Evolutionary conservation across 1,140 invertebrate genomes (phyloP).

Genomic region (Rhyacophila brunnea): DNA sequence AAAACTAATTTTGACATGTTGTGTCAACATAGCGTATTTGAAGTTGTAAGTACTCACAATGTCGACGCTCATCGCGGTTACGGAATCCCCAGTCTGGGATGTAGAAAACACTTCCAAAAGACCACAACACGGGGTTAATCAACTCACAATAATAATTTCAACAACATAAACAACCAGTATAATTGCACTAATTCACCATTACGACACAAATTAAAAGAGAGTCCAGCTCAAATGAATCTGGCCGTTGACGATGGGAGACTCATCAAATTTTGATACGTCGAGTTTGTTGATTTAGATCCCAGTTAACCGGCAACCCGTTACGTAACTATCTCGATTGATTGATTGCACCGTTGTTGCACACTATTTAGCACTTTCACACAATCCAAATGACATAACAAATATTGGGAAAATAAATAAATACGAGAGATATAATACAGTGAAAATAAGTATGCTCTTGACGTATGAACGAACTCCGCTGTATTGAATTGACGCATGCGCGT

Average conservation of each 20-base stretch:
- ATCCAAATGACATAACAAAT: conserved; percentile 17
- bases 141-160: background rate
- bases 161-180: background rate
- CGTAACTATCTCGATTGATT: no score
- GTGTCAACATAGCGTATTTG: background rate
- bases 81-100: background rate
- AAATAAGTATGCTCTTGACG: background rate
- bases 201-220: background rate
- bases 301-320: no score
- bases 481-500: conserved; percentile 12
- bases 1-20: background rate
- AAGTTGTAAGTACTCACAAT: no score
- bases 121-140: background rate
- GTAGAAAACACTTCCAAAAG: background rate
- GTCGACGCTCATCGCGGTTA: no score
- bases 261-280: no score
- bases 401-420: conserved; percentile 15
- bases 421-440: background rate
- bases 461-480: conserved; percentile 1
- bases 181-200: conserved; percentile 1
- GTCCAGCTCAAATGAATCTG: background rate
- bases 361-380: conserved; percentile 11
- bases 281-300: no score
- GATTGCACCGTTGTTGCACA: no score
- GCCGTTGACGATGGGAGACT: background rate